Evolutionary conservation across 1,140 invertebrate species (phyloP).

Genomic region (Drosophila subpulchrella): DNA sequence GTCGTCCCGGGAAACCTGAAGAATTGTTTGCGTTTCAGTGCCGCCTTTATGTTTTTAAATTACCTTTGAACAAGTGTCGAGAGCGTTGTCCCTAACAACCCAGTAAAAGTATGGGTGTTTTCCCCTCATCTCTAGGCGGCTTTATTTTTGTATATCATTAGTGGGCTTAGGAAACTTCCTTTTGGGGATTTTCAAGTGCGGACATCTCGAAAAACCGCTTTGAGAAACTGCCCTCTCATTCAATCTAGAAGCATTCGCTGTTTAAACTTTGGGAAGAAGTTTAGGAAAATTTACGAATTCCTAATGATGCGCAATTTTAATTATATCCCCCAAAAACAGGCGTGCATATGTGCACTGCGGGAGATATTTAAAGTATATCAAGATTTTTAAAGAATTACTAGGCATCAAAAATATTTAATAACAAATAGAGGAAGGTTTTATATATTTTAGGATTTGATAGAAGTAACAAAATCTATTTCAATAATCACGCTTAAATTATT

Average conservation of each 20-base stretch:
- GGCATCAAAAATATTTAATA: too few relatives aligned
- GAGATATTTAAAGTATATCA: neutral
- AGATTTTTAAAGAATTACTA: too few relatives aligned
- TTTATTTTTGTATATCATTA: conserved; percentile 40
- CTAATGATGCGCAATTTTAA: conserved; percentile 72
- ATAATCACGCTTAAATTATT: too few relatives aligned
- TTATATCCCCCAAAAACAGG: conserved; percentile 45
- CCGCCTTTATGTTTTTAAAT: conserved; percentile 18
- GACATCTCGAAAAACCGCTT: conserved; percentile 16
- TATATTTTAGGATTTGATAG: too few relatives aligned
- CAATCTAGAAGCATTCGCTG: conserved; percentile 11
- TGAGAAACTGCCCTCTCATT: conserved; percentile 42
- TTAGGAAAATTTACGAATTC: conserved; percentile 55
- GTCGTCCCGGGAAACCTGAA: conserved; percentile 20
- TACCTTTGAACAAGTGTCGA: conserved; percentile 37
- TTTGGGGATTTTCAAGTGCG: conserved; percentile 33
- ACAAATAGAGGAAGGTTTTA: too few relatives aligned
- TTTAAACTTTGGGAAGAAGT: conserved; percentile 35
- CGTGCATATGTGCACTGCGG: conserved; percentile 21
- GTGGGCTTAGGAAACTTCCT: conserved; percentile 26
- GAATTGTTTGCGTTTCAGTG: conserved; percentile 32
- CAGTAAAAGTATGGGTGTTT: conserved; percentile 5
- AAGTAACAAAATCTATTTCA: too few relatives aligned
- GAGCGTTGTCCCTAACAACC: conserved; percentile 20
- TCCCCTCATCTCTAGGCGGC: conserved; percentile 7